A percentile compares a stretch with the other conserved stretches of the same genome.
phyloP scores from a whole-genome alignment of 2,797 vertebrate species.

The Emys orbicularis region DNA sequence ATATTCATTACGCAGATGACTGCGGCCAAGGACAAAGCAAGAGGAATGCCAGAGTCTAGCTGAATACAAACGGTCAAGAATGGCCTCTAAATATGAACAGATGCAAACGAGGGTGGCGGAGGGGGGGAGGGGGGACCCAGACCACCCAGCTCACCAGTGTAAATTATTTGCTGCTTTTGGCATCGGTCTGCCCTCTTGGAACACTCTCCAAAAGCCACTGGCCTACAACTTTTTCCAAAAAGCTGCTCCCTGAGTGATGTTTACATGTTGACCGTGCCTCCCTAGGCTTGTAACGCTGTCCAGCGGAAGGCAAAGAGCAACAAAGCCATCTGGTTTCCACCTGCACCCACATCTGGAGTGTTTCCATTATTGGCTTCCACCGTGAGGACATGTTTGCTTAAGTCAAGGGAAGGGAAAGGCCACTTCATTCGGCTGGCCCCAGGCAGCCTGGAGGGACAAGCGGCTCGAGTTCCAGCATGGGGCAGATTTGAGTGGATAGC shows the following conservation, averaged over 20 bases:
- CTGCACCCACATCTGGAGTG: not conserved
- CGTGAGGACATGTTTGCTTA: not conserved
- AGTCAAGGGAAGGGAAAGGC: not conserved
- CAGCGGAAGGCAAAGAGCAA: not conserved
- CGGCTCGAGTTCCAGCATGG: not conserved
- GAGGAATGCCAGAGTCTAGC: not conserved
- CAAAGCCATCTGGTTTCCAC: not conserved
- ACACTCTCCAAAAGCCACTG: not conserved
- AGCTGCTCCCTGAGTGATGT: not conserved
- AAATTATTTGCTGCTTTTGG: slow-evolving; percentile 57
- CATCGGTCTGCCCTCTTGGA: not conserved
- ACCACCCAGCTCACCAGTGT: slow-evolving; percentile 50
- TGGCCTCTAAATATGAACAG: slow-evolving; percentile 43
- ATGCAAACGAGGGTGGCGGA: slow-evolving; percentile 32
- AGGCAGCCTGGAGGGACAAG: not conserved
- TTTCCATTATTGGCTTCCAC: not conserved
- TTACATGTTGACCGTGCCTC: accelerated
- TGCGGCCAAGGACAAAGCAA: slow-evolving; percentile 22
- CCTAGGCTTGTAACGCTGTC: accelerated
- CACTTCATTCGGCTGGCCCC: accelerated
- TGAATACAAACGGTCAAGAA: not conserved
- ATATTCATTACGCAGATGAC: not conserved
- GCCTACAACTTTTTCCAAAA: not conserved
- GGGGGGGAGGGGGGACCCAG: not conserved
- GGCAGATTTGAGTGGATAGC: not conserved